Evolutionary conservation across 2,888 invertebrate genomes (phyloP), one percentile per base, ranked within the genome.

Genomic region (Nipponacmea schrenckii): DNA sequence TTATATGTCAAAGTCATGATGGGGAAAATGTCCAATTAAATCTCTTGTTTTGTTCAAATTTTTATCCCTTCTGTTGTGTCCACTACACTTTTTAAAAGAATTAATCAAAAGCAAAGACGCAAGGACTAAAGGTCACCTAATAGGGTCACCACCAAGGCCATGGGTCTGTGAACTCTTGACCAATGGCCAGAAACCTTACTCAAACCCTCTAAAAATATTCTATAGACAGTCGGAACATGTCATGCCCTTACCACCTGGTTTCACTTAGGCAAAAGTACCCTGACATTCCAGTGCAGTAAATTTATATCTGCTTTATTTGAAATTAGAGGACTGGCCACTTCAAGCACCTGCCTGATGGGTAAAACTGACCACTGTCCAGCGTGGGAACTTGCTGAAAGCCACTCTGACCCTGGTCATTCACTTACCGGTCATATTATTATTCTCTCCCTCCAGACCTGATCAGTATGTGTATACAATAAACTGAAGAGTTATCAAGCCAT

Each of bases 81-180:
- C 56, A 56, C 56, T 56, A 56, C 56, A 56, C 56, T 56, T 65
- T 64, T 64, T 72, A 39, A 74, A 71, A 71, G 71, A 74, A 72
- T 73, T 77, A 76, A 77, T 76, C 75, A 70, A 71, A 74, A 72
- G 69, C 73, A 71, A 64, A 72, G 70, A 74, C 69, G 70, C 46
- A 64, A 56, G 63, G 76, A 74, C 71, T 69, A 73, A 45, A 74
- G 72, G 74, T 71, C 69, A 70, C 63, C 74, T 69, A 69, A 63
- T 70, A 68, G 72, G 77, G 77, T 77, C 75, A 56, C 63, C 50
- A 62, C 68, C 74, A 67, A 63, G 71, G 64, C 26, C 50, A 65
- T 48, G 50, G 68, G 73, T 69, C 72, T 56, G 24, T 50, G 70
- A 70, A 73, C 73, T 73, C 67, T 76, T 76, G 77, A 74, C 73